Conservation (phyloP, 2,888 invertebrate species). For the Mimas tiliae region DNA sequence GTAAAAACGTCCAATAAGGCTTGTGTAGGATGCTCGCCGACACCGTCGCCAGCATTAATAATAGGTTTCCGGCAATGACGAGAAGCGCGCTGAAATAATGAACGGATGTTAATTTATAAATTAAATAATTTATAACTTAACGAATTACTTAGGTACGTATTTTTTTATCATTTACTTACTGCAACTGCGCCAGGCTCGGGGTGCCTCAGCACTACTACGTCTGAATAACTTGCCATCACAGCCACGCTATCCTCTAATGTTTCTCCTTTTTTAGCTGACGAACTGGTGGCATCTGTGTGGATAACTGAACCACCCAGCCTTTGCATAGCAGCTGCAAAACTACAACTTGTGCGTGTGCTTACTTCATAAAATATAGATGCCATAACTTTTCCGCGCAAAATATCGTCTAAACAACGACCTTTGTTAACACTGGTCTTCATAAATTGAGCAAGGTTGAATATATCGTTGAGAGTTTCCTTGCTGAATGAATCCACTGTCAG, state of each 20-base stretch:
- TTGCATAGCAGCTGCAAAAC: constrained; percentile 98
- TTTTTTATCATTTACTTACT: constrained; percentile 80
- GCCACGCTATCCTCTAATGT: constrained; percentile 94
- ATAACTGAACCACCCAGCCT: constrained; percentile 97
- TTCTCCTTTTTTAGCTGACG: constrained; percentile 98
- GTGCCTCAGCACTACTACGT: constrained; percentile 97
- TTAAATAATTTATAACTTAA: background rate
- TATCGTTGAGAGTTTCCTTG: constrained; percentile 95
- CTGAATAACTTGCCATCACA: constrained; percentile 96
- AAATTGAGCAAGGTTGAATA: constrained; percentile 97
- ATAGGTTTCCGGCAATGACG: constrained; percentile 93
- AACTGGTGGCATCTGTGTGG: constrained; percentile 94
- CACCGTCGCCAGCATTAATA: constrained; percentile 99
- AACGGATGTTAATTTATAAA: background rate
- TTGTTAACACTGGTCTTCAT: constrained; percentile 93
- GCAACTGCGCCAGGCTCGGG: constrained; percentile 95
- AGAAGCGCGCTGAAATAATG: constrained; percentile 88
- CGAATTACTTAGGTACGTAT: background rate
- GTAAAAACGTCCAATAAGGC: constrained; percentile 98
- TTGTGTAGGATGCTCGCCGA: constrained; percentile 99
- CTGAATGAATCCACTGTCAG: constrained; percentile 93
- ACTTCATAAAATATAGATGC: constrained; percentile 98
- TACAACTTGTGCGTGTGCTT: constrained; percentile 97
- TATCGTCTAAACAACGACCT: constrained; percentile 92
- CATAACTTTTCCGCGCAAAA: constrained; percentile 96